Conservation (phyloP, 1,140 invertebrate genomes). For the Cylas formicarius region DNA sequence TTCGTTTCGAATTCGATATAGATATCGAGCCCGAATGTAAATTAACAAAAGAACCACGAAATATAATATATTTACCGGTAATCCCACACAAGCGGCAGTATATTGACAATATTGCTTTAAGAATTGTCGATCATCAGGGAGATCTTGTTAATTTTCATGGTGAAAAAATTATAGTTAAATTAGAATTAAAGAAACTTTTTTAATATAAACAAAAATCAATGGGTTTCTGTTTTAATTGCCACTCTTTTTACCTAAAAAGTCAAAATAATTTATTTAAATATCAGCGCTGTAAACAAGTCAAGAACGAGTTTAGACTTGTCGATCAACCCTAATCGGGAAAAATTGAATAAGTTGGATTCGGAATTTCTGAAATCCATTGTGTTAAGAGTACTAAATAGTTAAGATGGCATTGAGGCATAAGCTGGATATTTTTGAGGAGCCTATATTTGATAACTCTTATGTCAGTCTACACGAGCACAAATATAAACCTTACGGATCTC, state of each 20-base stretch:
- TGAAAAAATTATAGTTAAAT: slow-evolving; percentile 12
- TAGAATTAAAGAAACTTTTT: slow-evolving; percentile 8
- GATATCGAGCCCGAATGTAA: slow-evolving; percentile 13
- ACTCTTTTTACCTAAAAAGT: too few relatives aligned
- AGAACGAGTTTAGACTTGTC: too few relatives aligned
- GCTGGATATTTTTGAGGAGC: slow-evolving; percentile 1
- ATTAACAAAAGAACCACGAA: slow-evolving; percentile 12
- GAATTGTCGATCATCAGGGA: slow-evolving; percentile 9
- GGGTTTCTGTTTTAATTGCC: too few relatives aligned
- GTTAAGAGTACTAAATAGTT: too few relatives aligned
- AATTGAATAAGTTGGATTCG: too few relatives aligned
- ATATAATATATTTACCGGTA: slow-evolving; percentile 16
- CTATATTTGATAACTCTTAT: slow-evolving; percentile 4
- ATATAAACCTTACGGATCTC: slow-evolving; percentile 18
- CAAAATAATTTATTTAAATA: too few relatives aligned
- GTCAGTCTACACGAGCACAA: slow-evolving; percentile 15
- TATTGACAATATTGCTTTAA: slow-evolving; percentile 9
- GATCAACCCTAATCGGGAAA: too few relatives aligned
- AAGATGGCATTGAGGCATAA: slow-evolving; percentile 1
- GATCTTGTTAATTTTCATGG: slow-evolving; percentile 4
- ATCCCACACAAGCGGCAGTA: slow-evolving; percentile 8
- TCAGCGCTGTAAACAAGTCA: too few relatives aligned
- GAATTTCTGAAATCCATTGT: too few relatives aligned
- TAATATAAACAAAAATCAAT: too few relatives aligned
- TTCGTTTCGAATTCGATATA: slow-evolving; percentile 13